These are phyloP conservation scores for Phoebastria nigripes DNA, from an alignment of 2,797 vertebrate species.

Conservation along the genomic window DNA sequence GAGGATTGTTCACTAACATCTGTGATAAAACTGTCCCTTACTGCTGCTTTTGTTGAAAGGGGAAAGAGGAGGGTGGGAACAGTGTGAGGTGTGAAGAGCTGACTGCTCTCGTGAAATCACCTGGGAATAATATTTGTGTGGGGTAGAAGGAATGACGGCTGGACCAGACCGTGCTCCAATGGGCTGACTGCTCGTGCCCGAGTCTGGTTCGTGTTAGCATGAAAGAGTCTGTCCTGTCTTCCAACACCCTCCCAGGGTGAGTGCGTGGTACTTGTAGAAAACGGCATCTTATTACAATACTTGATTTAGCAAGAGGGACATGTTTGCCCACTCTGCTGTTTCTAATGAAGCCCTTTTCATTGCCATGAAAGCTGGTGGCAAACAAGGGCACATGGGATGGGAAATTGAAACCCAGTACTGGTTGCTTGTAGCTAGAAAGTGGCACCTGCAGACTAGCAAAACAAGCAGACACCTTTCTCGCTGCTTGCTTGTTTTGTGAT, in stretches of 20 bases:
- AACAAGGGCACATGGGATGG: neutral
- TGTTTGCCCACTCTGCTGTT: neutral
- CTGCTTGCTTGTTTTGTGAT: neutral
- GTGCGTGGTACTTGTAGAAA: neutral
- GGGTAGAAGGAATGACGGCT: neutral
- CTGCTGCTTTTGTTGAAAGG: neutral
- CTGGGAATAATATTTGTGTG: neutral
- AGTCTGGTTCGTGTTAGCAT: rapidly evolving
- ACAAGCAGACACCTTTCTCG: neutral
- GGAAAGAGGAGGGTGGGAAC: neutral
- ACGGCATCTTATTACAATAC: neutral
- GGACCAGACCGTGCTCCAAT: neutral
- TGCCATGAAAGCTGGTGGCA: neutral
- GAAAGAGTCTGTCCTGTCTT: neutral
- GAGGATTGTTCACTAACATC: neutral
- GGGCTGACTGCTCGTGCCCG: neutral
- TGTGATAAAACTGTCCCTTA: neutral
- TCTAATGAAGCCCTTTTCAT: neutral
- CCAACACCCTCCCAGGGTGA: neutral
- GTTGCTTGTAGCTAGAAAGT: neutral
- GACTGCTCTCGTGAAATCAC: neutral
- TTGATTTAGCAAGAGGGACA: neutral
- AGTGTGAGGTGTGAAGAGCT: neutral
- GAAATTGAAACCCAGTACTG: neutral
- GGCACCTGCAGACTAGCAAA: neutral